These are phyloP conservation scores for Phymorhynchus buccinoides DNA, from an alignment of 1,140 invertebrate genomes.

Conservation along the genomic window DNA sequence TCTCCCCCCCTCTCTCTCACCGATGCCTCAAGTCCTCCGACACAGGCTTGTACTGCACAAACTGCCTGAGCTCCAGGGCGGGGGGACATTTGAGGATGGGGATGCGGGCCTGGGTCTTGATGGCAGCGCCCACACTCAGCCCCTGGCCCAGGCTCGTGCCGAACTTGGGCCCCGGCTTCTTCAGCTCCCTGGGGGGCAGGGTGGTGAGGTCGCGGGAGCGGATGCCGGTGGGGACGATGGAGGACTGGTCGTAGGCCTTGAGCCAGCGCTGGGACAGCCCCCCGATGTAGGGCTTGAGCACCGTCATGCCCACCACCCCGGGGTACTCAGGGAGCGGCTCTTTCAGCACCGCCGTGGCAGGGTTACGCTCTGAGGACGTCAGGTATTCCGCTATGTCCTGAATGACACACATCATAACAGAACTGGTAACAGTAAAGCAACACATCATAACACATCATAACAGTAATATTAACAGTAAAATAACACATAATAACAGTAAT, in stretches of 20 bases:
- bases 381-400: slow-evolving; percentile 69
- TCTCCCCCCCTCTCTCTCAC: slow-evolving; percentile 48
- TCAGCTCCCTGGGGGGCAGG: slow-evolving; percentile 68
- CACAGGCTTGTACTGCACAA: slow-evolving; percentile 71
- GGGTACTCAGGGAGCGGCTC: slow-evolving; percentile 69
- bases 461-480: no score
- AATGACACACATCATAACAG: no score
- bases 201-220: slow-evolving; percentile 67
- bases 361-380: slow-evolving; percentile 63
- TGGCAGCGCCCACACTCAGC: slow-evolving; percentile 61
- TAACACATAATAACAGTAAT: no score
- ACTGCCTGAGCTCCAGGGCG: slow-evolving; percentile 66
- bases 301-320: slow-evolving; percentile 67
- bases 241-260: slow-evolving; percentile 68
- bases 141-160: slow-evolving; percentile 70
- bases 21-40: slow-evolving; percentile 54
- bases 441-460: no score
- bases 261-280: slow-evolving; percentile 68
- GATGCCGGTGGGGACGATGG: slow-evolving; percentile 70
- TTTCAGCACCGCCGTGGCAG: slow-evolving; percentile 68
- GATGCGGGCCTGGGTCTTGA: slow-evolving; percentile 49
- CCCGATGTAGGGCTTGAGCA: slow-evolving; percentile 66
- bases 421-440: no score
- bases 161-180: slow-evolving; percentile 67
- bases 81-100: slow-evolving; percentile 68